A percentile compares a stretch with the other conserved stretches of the same genome.
phyloP scores from a whole-genome alignment of 2,113 vertebrate genomes.

The Strix uralensis region DNA sequence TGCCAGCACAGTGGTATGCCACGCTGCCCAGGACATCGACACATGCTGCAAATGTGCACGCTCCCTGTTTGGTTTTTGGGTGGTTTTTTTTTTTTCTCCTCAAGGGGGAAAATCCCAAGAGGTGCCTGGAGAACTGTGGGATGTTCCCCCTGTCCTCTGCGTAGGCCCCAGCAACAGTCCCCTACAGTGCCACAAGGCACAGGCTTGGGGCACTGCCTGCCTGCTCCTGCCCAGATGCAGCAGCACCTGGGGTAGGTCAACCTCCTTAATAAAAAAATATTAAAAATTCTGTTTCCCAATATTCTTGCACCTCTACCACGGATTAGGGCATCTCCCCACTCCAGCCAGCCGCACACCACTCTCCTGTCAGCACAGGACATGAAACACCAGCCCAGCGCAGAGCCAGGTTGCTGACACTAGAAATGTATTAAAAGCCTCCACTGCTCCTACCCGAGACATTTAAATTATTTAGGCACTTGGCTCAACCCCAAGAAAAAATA shows the following conservation, averaged over 20 bases:
- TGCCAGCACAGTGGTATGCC: background rate
- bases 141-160: background rate
- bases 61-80: background rate
- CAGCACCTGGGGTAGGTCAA: background rate
- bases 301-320: background rate
- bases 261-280: background rate
- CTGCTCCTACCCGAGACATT: background rate
- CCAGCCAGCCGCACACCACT: background rate
- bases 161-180: background rate
- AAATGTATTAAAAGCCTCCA: background rate
- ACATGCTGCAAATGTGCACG: accelerated
- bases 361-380: background rate
- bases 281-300: background rate
- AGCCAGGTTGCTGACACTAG: conserved; percentile 5
- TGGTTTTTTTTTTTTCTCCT: background rate
- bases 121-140: background rate
- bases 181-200: accelerated
- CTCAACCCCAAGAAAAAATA: conserved; percentile 14
- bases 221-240: background rate
- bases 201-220: background rate
- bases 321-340: background rate
- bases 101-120: background rate
- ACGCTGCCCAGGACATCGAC: background rate
- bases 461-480: conserved; percentile 46
- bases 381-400: background rate